phyloP scores from a whole-genome alignment of 2,797 vertebrate species.

The Labeo calbasu region DNA sequence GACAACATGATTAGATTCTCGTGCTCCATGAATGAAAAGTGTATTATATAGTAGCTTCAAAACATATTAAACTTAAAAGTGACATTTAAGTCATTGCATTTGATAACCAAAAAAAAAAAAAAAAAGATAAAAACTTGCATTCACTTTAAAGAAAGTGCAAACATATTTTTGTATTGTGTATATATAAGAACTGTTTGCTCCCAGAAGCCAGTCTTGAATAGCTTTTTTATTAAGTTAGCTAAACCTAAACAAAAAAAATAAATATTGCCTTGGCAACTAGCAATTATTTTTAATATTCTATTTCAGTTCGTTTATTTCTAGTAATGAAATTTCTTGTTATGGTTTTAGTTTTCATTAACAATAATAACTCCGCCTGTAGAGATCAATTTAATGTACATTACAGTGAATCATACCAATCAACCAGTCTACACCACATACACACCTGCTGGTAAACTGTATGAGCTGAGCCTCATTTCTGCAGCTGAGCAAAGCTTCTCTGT shows the following conservation, averaged over 20 bases:
- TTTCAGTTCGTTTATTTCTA: neutral
- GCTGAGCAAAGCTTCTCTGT: constrained; percentile 73
- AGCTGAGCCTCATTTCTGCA: constrained; percentile 78
- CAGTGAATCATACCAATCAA: neutral
- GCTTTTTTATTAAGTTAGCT: neutral
- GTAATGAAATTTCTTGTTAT: neutral
- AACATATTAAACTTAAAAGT: neutral
- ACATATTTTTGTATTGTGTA: neutral
- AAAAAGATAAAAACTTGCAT: too few relatives aligned
- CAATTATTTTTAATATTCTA: neutral
- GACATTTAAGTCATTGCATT: neutral
- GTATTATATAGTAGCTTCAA: neutral
- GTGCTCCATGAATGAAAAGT: neutral
- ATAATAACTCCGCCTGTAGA: neutral
- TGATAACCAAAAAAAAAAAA: neutral
- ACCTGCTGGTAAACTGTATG: constrained; percentile 81
- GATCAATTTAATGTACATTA: neutral
- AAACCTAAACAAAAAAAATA: too few relatives aligned
- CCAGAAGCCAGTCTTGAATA: neutral
- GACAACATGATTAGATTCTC: neutral
- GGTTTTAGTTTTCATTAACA: neutral
- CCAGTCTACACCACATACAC: neutral
- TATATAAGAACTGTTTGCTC: neutral
- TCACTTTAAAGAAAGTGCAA: neutral
- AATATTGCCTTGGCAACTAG: neutral